These are phyloP conservation scores for Hololepta plana DNA, from an alignment of 2,888 invertebrate genomes.

Conservation along the genomic window DNA sequence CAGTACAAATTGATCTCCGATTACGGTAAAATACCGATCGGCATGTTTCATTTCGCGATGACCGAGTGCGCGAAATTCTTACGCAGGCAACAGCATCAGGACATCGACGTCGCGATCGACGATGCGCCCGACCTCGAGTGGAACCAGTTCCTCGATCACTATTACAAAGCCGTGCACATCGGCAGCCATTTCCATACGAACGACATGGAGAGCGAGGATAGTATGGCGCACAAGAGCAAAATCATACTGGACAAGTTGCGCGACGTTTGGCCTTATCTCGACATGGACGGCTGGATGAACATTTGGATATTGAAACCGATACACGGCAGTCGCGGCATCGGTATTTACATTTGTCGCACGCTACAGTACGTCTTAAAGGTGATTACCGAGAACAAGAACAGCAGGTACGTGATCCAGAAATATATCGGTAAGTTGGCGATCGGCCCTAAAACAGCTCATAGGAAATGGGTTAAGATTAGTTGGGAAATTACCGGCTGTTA, in stretches of 20 bases:
- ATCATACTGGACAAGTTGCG: conserved; percentile 39
- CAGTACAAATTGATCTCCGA: conserved; percentile 27
- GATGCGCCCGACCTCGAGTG: conserved; percentile 36
- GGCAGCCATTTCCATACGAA: conserved; percentile 29
- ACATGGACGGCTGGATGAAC: conserved; percentile 63
- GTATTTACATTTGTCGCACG: conserved; percentile 62
- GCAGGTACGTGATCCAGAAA: conserved; percentile 71
- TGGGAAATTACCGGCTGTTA: neutral
- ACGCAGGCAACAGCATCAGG: conserved; percentile 38
- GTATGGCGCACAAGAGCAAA: conserved; percentile 29
- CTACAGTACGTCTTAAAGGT: conserved; percentile 51
- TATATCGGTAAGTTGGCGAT: conserved; percentile 55
- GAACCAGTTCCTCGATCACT: conserved; percentile 47
- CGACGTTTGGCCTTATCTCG: conserved; percentile 39
- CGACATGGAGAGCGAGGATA: conserved; percentile 11
- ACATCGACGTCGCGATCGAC: conserved; percentile 35
- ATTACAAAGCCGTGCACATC: conserved; percentile 41
- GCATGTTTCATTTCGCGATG: conserved; percentile 48
- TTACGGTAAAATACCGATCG: conserved; percentile 34
- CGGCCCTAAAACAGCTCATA: no score
- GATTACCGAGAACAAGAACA: conserved; percentile 34
- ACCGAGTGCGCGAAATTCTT: conserved; percentile 49
- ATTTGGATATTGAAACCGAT: conserved; percentile 85
- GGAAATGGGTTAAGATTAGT: conserved; percentile 1
- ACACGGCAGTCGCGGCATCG: conserved; percentile 63